Percentiles rank a stretch among this genome's conserved stretches.
These are phyloP conservation scores for Syngnathus scovelli DNA, from an alignment of 2,113 vertebrate genomes.

Conservation along the genomic window DNA sequence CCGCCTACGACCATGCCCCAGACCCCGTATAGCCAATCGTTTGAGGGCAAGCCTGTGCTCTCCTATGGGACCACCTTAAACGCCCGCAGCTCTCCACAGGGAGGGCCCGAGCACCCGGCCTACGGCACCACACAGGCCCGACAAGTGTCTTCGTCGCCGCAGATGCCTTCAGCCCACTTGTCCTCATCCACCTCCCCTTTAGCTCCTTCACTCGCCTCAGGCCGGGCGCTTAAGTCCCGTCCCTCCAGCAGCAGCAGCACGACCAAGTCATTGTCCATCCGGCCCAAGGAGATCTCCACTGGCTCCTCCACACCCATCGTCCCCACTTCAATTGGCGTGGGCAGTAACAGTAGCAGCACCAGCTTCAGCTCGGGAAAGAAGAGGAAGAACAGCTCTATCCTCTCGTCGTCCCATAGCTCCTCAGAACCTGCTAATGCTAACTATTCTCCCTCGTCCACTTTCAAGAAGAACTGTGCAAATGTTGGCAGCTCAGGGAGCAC, in stretches of 20 bases:
- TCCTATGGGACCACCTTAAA: conserved; percentile 92
- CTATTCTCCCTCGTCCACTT: conserved; percentile 82
- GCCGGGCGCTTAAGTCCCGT: conserved; percentile 90
- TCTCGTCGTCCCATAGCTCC: conserved; percentile 75
- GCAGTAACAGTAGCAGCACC: conserved; percentile 73
- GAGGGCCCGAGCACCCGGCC: conserved; percentile 82
- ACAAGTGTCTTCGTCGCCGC: conserved; percentile 92
- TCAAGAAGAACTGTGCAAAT: conserved; percentile 92
- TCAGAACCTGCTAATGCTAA: conserved; percentile 78
- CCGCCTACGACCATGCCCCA: conserved; percentile 76
- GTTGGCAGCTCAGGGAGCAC: conserved; percentile 82
- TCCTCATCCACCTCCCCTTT: conserved; percentile 65
- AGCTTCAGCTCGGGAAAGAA: conserved; percentile 88
- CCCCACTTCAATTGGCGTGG: conserved; percentile 64
- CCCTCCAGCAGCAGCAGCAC: conserved; percentile 84
- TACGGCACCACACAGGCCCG: conserved; percentile 83
- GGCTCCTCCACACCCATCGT: conserved; percentile 58
- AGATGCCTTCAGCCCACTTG: conserved; percentile 91
- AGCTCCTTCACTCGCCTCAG: conserved; percentile 81
- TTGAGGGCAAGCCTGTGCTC: conserved; percentile 77
- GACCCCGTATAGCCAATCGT: conserved; percentile 79
- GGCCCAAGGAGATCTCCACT: conserved; percentile 56
- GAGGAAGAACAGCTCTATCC: conserved; percentile 85
- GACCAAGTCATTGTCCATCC: conserved; percentile 74
- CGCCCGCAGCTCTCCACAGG: conserved; percentile 79